Base-by-base conservation (phyloP, 92 coral and sea anemone genomes). In the Actinernus sp. region DNA sequence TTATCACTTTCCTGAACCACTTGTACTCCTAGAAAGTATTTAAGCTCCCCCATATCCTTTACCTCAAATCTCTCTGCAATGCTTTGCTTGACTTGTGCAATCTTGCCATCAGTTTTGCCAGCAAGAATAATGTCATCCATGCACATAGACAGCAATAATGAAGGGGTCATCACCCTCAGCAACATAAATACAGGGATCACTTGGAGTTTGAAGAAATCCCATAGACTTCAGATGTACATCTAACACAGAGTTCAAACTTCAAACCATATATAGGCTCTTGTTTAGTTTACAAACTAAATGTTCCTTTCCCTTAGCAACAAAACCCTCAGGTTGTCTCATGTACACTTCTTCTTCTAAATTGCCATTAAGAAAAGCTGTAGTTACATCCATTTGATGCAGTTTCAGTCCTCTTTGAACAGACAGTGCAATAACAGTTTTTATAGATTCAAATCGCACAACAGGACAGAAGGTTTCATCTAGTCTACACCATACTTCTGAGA, bases 271-370 rank as follows among this genome's bases (percentile, higher is more conserved):
- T 1, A 82, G 31, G 45, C 86, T 74, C 55, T 75, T 74, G 62
- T 62, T 68, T 36, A 86, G 54, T 33, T 74, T 86, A 58, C 92
- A 86, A 12, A 68, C 92, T 28, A 68, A 49, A 74, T 79, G 67
- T 62, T 65, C 71, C 49, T 73, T 55, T 26, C 78, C 78, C 33
- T 65, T n/a, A 43, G 6, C 69, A 17, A 59, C 40, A 37, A 73
- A 79, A 17, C 79, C 92, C 28, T 86, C 79, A 26, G 92, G 87
- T 41, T 86, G 84, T 51, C 48, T 33, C 82, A 78, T 78, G 29
- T 58, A 85, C 44, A 71, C 61, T 40, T 78, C 86, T 19, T 58
- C 75, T 8, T 79, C 84, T 28, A 80, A 28, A 11, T 38, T 45
- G 25, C 71, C 88, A 67, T 86, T 74, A 4, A 79, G 84, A 40